Base-by-base conservation (phyloP, 1,140 invertebrate species). In the Cydia pomonella region DNA sequence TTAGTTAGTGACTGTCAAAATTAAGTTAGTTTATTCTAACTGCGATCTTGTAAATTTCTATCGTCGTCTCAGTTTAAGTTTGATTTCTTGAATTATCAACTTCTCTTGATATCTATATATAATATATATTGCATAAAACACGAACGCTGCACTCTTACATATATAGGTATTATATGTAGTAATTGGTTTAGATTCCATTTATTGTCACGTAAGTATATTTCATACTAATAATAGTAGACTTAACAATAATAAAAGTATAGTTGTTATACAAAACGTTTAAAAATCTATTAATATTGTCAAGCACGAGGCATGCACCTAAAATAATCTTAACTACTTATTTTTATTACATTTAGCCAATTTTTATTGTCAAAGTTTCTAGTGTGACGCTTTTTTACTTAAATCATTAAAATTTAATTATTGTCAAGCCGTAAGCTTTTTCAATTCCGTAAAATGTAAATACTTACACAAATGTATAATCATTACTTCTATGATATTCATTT, bases 361-460 rank as follows among this genome's bases (percentile, higher is more conserved):
- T 71, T 82, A 80, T 79, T 80, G 74, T 82, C 82, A 78, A 78
- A 74, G 47, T 81, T 81, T 79, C 73, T 73, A 81, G 72, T 81
- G 72, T 74, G 73, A 64, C 50, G 78, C 77, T 73, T 76, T 77
- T 80, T 74, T 53, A 73, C 66, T 77, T 64, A 64, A 62, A 23
- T 59, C n/a, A 21, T 23, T 72, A 53, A 47, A 50, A 64, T 41
- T 29, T 38, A 62, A 59, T 76, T 41, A 59, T 41, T 72, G 27
- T 63, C 41, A 72, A 72, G 64, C 64, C n/a, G 29, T 33, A 18
- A 69, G 12, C 27, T 69, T 69, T 18, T 12, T 33, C 64, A 69
- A 69, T 69, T 69, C 64, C 64, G n/a, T 69, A 69, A 69, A 69
- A 33, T 69, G 33, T 69, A 69, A 69, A 69, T 38, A n/a, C n/a